phyloP scores from a whole-genome alignment of 2,113 vertebrate species.

The Melanocharis versteri region DNA sequence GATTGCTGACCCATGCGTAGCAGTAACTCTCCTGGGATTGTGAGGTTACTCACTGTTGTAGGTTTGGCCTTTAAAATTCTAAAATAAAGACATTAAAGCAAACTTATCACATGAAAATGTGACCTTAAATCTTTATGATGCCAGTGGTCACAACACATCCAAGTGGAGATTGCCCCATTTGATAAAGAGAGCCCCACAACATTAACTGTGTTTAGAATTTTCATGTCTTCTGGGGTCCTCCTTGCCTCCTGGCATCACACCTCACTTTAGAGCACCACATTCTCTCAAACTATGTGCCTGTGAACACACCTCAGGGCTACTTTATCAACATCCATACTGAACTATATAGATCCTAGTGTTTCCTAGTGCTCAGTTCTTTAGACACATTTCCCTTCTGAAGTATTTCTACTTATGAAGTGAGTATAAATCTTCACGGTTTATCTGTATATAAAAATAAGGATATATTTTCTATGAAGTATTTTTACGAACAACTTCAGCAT shows the following conservation, averaged over 20 bases:
- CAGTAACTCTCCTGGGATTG: not conserved
- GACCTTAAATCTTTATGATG: not conserved
- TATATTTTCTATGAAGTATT: not conserved
- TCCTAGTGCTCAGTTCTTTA: not conserved
- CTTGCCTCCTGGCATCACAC: not conserved
- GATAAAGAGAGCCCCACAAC: not conserved
- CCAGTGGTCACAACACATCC: fast-evolving
- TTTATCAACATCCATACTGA: not conserved
- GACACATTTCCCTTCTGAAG: not conserved
- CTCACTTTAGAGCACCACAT: not conserved
- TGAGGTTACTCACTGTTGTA: not conserved
- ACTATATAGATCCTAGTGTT: not conserved
- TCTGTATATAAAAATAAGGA: not conserved
- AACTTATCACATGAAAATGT: not conserved
- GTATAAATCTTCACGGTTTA: not conserved
- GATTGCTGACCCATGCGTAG: not conserved
- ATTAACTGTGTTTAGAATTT: not conserved
- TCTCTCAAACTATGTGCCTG: not conserved
- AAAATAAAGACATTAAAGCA: not conserved
- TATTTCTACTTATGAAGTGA: not conserved
- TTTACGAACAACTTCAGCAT: not conserved
- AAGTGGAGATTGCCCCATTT: not conserved
- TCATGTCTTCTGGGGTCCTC: not conserved
- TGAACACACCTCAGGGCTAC: not conserved
- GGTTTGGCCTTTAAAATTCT: not conserved